Evolutionary conservation across 2,113 vertebrate genomes (phyloP), one percentile per base, ranked within the genome.

Genomic region (Willisornis vidua): DNA sequence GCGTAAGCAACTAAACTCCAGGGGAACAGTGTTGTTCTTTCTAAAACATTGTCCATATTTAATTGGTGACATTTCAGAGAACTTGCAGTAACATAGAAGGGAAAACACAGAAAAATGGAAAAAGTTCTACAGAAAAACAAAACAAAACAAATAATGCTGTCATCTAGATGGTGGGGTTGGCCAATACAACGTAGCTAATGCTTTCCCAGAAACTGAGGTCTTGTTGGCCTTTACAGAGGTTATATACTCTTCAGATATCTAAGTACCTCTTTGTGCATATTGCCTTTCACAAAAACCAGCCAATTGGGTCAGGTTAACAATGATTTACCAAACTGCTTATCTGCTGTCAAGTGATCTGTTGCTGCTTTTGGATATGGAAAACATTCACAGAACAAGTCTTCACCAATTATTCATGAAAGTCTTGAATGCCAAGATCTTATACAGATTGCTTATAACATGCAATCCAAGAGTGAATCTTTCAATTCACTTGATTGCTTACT

Each of bases 401-500:
- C 25, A 41, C 6, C 35, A 90, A 39, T 7, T 79, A 54, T 39
- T 66, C n/a, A 62, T 37, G 29, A 15, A 8, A 77, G 49, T 86
- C 74, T 67, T 90, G 62, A 88, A 90, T 88, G 45, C n/a, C 59
- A 41, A 78, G 18, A 45, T 76, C 25, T 92, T 59, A 45, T 61
- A 52, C 9, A 78, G 41, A 70, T 68, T 90, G 51, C 28, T 80
- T 93, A n/a, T 6, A 62, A 54, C 23, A 48, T 28, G 73, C 7
- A 89, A 73, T 55, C 74, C 85, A 93, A 94, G 19, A 84, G 4
- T 20, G 41, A 87, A 41, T 57, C n/a, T 39, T 85, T 90, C 71
- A 62, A 66, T 76, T 93, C 48, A 52, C 59, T 95, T 88, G 59
- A 90, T 90, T 90, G 77, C 35, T 66, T 84, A 62, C n/a, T 59